A percentile compares a stretch with the other conserved stretches of the same genome.
Evolutionary conservation across 2,888 invertebrate genomes (phyloP).

Genomic region (Polietes domitor): DNA sequence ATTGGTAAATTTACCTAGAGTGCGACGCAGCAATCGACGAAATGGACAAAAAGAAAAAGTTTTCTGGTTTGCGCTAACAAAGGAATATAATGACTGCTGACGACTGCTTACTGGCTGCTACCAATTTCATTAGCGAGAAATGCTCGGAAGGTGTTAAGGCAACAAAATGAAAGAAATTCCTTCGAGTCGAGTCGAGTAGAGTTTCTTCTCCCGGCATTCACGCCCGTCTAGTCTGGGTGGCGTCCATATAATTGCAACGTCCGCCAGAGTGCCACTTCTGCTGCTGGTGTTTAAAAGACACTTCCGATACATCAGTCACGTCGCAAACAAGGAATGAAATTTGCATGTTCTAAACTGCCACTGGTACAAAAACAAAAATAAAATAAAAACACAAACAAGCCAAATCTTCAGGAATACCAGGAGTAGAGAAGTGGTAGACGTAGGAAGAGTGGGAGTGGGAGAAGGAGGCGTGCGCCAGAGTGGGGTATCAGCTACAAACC

Average conservation of each 20-base stretch:
- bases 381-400: slow-evolving; percentile 38
- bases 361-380: slow-evolving; percentile 11
- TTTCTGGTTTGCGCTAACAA: slow-evolving; percentile 21
- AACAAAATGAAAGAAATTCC: slow-evolving; percentile 50
- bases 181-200: slow-evolving; percentile 57
- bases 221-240: slow-evolving; percentile 71
- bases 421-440: background rate
- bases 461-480: background rate
- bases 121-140: slow-evolving; percentile 48
- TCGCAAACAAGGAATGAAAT: slow-evolving; percentile 61
- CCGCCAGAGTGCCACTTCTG: slow-evolving; percentile 64
- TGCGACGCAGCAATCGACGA: background rate
- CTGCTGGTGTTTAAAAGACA: slow-evolving; percentile 60
- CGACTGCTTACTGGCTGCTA: background rate
- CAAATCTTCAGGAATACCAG: background rate
- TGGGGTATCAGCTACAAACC: background rate
- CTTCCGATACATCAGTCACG: slow-evolving; percentile 67
- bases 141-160: slow-evolving; percentile 51
- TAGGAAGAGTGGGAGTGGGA: background rate
- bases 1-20: too few relatives aligned
- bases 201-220: slow-evolving; percentile 42
- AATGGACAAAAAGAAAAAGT: background rate
- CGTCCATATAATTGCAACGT: slow-evolving; percentile 70
- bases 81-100: background rate
- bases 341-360: slow-evolving; percentile 63